Evolutionary conservation across 2,888 invertebrate genomes (phyloP), one percentile per base, ranked within the genome.

Genomic region (Lottia gigantea): DNA sequence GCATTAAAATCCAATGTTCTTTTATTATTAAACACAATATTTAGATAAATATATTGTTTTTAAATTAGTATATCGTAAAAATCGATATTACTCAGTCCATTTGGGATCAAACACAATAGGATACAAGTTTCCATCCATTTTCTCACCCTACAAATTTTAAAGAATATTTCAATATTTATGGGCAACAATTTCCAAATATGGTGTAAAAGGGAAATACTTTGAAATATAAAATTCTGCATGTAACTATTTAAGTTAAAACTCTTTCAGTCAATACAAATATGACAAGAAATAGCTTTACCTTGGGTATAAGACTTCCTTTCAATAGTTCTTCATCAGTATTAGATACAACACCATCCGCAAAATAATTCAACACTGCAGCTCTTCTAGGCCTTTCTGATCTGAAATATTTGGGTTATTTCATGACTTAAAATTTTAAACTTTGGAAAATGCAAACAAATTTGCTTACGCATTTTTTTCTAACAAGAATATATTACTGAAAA

Each of bases 341-440:
- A 8, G 83, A 83, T 31, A 63, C 49, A 8, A 83, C 83, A 3
- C 86, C 86, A 70, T 85, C 85, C n/a, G 79, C 83, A 71, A 86
- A 86, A 71, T 85, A 86, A 75, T 86, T 86, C 63, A 86, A 73
- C 8, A 86, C 86, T 1, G 85, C 80, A 7, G 86, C 80, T 63
- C 85, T 74, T 16, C 86, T 71, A 1, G 85, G 83, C 11, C 62
- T 55, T 11, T 81, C 78, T 19, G 85, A 83, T 71, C 86, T 85
- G 72, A 6, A 31, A 31, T 31, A 31, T 31, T n/a, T n/a, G n/a
- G n/a, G n/a, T 31, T 31, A 4, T 31, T 31, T 31, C 31, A 31
- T 31, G 31, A 31, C 6, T 31, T 31, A 2, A 31, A 1, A 12
- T 66, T 66, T n/a, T 11, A 66, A 49, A 46, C 16, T 26, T 23